Base-by-base conservation (phyloP, 2,888 invertebrate genomes). In the Horisme vitalbata region DNA sequence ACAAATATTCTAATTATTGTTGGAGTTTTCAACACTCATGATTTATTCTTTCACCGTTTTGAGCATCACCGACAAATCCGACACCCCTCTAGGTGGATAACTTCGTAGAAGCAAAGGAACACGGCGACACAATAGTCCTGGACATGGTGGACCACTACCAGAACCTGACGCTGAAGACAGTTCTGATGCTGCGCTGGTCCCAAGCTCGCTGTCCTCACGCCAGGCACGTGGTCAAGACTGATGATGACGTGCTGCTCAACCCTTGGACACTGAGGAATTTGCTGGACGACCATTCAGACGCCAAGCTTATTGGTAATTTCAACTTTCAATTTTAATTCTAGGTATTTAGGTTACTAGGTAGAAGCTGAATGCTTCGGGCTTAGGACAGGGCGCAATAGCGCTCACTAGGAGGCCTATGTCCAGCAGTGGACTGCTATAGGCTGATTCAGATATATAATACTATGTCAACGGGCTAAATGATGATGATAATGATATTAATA, bases 161-260 rank as follows among this genome's bases (percentile, higher is more conserved):
- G 59, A 94, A 94, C 68, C 75, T 94, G 51, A 94, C 94, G 0
- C 83, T 93, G 57, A 94, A 94, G 79, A 92, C 93, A 0, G 91
- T 91, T 1, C 91, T 93, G 66, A 93, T 92, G 64, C 74, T 94
- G 63, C 89, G 91, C 62, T 94, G 94, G 93, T 83, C 90, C 5
- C 63, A 76, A 9, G 73, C 67, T 28, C 79, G 88, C 30, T 94
- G 93, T 62, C 46, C 36, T 2, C 46, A 15, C 9, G 32, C 46
- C 1, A n/a, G 6, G n/a, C 91, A 88, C 63, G 43, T 93, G 30
- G 71, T 92, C 20, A 93, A 93, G 73, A 91, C 91, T 7, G 93
- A 93, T 52, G 93, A 93, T 48, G 93, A 93, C 41, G 91, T 93
- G 59, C 74, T 92, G 44, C 83, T 93, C 11, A 93, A 93, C 62